Evolutionary conservation across 2,797 vertebrate genomes (phyloP).

Genomic region (Characodon lateralis): DNA sequence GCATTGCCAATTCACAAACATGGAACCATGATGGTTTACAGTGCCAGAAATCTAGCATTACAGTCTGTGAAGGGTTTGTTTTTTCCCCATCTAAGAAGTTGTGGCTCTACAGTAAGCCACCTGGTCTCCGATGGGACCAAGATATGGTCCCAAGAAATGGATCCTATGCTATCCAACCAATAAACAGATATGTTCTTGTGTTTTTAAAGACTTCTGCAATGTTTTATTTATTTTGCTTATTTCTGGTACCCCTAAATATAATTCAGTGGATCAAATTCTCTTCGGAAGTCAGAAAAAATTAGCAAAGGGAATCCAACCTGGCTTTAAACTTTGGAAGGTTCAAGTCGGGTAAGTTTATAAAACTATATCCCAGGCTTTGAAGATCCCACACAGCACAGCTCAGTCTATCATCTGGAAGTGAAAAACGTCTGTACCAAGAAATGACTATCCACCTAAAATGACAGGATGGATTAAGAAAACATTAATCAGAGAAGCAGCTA

Average conservation of each 20-base stretch:
- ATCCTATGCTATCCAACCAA: not conserved
- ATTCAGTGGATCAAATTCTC: not conserved
- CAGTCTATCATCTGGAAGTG: too few species aligned
- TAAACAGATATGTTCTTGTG: not conserved
- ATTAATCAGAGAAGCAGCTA: too few species aligned
- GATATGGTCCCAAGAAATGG: not conserved
- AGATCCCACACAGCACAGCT: too few species aligned
- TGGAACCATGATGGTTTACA: not conserved
- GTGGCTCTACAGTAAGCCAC: not conserved
- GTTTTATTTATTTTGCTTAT: not conserved
- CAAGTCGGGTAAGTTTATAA: too few species aligned
- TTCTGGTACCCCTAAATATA: not conserved
- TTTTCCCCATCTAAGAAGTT: too few species aligned
- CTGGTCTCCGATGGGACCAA: not conserved
- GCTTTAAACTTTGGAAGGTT: not conserved
- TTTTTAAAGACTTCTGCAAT: not conserved
- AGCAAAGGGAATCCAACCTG: not conserved
- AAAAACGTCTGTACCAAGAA: too few species aligned
- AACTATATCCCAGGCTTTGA: too few species aligned
- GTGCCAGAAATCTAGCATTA: not conserved
- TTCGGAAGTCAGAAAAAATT: too few species aligned
- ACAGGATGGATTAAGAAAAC: too few species aligned
- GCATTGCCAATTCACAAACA: conserved; percentile 1
- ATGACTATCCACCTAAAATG: too few species aligned
- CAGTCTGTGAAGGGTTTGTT: not conserved